Percentiles rank a stretch among this genome's conserved stretches.
phyloP scores from a whole-genome alignment of 2,797 vertebrate genomes.

The Myotis daubentonii region DNA sequence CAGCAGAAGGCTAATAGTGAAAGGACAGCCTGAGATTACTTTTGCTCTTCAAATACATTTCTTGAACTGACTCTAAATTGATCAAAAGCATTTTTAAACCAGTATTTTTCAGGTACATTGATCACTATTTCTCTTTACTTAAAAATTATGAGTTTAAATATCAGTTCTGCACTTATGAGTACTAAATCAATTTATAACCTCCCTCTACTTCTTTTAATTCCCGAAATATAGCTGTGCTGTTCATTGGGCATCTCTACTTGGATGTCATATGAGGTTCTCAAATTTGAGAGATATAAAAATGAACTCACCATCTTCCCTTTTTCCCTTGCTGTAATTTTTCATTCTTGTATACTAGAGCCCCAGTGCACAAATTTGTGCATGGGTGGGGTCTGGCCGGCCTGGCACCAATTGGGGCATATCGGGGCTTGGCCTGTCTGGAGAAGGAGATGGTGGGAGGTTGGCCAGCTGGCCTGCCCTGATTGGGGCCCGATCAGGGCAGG shows the following conservation, averaged over 20 bases:
- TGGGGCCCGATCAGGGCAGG: no score
- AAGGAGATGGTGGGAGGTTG: no score
- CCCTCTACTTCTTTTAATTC: constrained; percentile 7
- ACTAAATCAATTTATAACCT: neutral
- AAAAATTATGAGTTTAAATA: neutral
- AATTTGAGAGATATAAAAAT: neutral
- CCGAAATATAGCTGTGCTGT: neutral
- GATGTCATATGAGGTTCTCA: neutral
- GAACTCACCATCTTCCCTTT: neutral
- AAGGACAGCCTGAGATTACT: neutral
- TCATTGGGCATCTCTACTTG: neutral
- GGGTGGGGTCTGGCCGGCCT: no score
- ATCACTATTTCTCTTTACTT: constrained; percentile 46
- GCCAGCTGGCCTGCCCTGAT: no score
- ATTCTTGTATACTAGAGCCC: neutral
- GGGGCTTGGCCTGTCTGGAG: no score
- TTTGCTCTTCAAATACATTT: constrained; percentile 52
- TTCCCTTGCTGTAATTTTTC: neutral
- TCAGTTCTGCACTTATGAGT: neutral
- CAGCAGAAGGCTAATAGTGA: constrained; percentile 49
- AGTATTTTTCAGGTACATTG: neutral
- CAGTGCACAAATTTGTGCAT: no score
- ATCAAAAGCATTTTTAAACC: constrained; percentile 34
- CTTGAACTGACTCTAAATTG: constrained; percentile 35
- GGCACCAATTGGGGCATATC: no score